Evolutionary conservation across 2,113 vertebrate genomes (phyloP), one percentile per base, ranked within the genome.

Genomic region (Dicentrarchus labrax): DNA sequence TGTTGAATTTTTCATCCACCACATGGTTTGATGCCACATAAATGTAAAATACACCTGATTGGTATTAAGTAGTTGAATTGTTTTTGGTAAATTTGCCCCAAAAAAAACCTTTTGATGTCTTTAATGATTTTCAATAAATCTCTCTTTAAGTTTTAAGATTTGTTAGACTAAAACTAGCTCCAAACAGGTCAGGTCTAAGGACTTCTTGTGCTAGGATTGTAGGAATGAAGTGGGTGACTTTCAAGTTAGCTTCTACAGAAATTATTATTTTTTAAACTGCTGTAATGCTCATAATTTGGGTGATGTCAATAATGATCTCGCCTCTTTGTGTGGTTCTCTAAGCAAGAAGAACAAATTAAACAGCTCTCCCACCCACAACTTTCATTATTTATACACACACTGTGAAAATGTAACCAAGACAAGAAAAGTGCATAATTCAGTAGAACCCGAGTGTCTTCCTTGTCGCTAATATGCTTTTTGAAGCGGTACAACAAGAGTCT

Each of bases 381-480:
- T 72, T 72, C n/a, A 57, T 72, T 48, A 65, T 83, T 77, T 17
- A 54, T 56, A 21, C 30, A 56, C 54, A 53, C 22, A 17, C 4
- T 48, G 43, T 48, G 48, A 70, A 62, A 82, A 71, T 76, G 59
- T 21, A 38, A 51, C 71, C 17, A 21, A 19, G 24, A 64, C 1
- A 7, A 57, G 21, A 3, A 65, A 39, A 76, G 66, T 47, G 65
- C 48, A 71, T 2, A 22, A 12, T 47, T 36, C 16, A 67, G 45
- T 3, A 56, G 8, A 62, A 39, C 0, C 5, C 38, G n/a, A 66
- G 54, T 13, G 15, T 64, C 6, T 41, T 83, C 48, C 0, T 7
- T 13, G 36, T 53, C 8, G 24, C 56, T 56, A 39, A 21, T 21
- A 3, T 43, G 65, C 54, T 51, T 41, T 67, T 41, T 57, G 16